Conservation (phyloP, 2,113 vertebrate genomes). For the Pagrus major region DNA sequence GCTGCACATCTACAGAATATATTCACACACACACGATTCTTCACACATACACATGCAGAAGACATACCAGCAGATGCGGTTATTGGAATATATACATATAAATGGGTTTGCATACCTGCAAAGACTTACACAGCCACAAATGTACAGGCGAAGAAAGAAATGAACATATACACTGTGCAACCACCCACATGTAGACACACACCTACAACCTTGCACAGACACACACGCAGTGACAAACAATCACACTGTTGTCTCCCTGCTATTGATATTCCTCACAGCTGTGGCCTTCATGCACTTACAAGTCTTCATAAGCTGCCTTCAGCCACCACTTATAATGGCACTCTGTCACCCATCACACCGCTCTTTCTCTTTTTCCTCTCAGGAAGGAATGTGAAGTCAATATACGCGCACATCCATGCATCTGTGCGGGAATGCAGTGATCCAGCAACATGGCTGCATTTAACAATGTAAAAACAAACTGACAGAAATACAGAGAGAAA, state of each 20-base stretch:
- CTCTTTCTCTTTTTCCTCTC: constrained; percentile 31
- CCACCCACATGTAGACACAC: constrained; percentile 24
- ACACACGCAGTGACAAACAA: constrained; percentile 44
- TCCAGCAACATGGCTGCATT: constrained; percentile 5
- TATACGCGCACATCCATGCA: not conserved
- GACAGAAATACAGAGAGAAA: constrained; percentile 21
- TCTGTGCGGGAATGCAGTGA: not conserved
- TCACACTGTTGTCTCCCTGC: constrained; percentile 56
- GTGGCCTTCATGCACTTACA: constrained; percentile 71
- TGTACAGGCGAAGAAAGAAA: constrained; percentile 20
- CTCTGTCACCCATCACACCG: constrained; percentile 44
- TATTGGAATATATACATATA: constrained; percentile 40
- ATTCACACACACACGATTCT: not conserved
- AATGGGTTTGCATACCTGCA: constrained; percentile 22
- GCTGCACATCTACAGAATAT: not conserved
- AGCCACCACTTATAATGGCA: constrained; percentile 67
- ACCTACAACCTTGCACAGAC: not conserved
- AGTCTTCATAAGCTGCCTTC: constrained; percentile 69
- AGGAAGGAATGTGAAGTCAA: not conserved
- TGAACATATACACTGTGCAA: constrained; percentile 34
- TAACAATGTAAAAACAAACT: constrained; percentile 38
- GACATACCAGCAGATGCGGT: not conserved
- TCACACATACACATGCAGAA: no score
- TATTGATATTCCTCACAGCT: constrained; percentile 74
- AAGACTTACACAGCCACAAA: constrained; percentile 8